A percentile compares a stretch with the other conserved stretches of the same genome.
phyloP scores from a whole-genome alignment of 2,888 invertebrate species.

The Seira ritae region DNA sequence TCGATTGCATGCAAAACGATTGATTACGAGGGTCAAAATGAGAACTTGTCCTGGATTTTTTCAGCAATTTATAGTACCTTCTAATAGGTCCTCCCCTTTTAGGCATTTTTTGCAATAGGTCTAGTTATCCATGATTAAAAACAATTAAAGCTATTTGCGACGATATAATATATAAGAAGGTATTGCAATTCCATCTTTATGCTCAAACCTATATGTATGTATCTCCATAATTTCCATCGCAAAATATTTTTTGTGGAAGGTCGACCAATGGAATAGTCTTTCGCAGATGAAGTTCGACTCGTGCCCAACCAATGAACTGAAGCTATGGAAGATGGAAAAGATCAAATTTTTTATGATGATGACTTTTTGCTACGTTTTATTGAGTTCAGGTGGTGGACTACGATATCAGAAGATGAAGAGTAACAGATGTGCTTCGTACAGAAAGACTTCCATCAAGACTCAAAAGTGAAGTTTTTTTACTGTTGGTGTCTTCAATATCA shows the following conservation, averaged over 20 bases:
- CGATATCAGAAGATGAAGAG: not conserved
- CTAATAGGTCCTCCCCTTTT: slow-evolving; percentile 2
- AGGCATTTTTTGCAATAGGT: not conserved
- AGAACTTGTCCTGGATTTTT: not conserved
- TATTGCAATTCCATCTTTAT: not conserved
- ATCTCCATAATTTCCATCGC: not conserved
- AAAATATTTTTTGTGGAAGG: not conserved
- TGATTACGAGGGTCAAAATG: not conserved
- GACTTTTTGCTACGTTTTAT: not conserved
- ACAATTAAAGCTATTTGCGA: slow-evolving; percentile 48
- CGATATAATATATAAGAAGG: not conserved
- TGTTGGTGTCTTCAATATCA: too few species aligned
- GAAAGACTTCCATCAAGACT: not conserved
- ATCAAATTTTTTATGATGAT: slow-evolving; percentile 24
- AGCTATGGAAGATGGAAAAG: slow-evolving; percentile 26
- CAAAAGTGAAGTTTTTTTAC: too few species aligned
- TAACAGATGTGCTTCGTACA: slow-evolving; percentile 50
- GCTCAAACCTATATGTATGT: too few species aligned
- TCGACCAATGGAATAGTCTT: slow-evolving; percentile 53
- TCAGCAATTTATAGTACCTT: not conserved
- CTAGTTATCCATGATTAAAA: slow-evolving; percentile 43
- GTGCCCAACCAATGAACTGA: slow-evolving; percentile 61
- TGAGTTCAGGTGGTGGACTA: not conserved
- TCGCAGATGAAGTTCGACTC: slow-evolving; percentile 40
- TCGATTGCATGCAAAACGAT: not conserved